Conservation (phyloP, 2,888 invertebrate genomes). For the Epinotia nisella region DNA sequence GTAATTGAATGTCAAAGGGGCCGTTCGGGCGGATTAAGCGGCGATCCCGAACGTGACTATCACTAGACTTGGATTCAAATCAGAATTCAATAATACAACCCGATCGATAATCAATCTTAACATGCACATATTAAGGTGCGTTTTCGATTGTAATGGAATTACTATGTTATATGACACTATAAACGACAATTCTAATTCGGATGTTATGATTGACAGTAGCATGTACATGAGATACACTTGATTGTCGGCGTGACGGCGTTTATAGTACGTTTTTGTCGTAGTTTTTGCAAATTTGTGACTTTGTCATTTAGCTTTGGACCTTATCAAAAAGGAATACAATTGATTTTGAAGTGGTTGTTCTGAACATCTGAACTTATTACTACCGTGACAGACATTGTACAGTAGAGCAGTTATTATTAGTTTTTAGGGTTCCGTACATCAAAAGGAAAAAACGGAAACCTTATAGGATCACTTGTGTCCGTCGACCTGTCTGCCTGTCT, state of each 20-base stretch:
- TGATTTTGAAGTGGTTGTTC: neutral
- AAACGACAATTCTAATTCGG: slow-evolving; percentile 45
- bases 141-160: slow-evolving; percentile 9
- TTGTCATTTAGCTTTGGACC: neutral
- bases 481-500: too few species aligned
- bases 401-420: neutral
- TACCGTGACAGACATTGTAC: slow-evolving; percentile 8
- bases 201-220: slow-evolving; percentile 50
- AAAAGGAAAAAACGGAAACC: too few species aligned
- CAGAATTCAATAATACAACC: slow-evolving; percentile 29
- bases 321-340: too few species aligned
- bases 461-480: too few species aligned
- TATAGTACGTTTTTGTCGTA: slow-evolving; percentile 27
- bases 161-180: slow-evolving; percentile 49
- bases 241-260: slow-evolving; percentile 37
- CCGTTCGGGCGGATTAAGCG: slow-evolving; percentile 57
- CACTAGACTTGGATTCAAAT: slow-evolving; percentile 38
- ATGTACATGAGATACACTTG: slow-evolving; percentile 44
- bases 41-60: slow-evolving; percentile 39
- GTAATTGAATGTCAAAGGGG: slow-evolving; percentile 63
- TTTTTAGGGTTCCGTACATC: too few species aligned
- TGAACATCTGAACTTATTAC: neutral
- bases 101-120: slow-evolving; percentile 7
- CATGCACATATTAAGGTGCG: neutral
- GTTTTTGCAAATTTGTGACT: slow-evolving; percentile 25